phyloP scores from a whole-genome alignment of 2,113 vertebrate species.

The Symphodus melops region DNA sequence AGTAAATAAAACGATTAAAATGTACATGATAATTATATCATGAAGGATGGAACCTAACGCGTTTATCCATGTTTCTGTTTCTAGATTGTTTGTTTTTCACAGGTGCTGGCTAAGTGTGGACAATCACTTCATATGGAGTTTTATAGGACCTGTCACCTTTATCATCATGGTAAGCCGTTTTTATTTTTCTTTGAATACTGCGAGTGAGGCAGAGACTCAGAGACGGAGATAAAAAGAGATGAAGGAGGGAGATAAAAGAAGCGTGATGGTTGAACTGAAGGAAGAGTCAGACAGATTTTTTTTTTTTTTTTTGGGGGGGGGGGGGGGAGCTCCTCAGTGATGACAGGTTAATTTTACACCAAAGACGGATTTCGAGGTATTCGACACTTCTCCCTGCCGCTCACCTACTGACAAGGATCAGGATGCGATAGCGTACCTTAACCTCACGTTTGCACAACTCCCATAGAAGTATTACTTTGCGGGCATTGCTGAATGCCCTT shows the following conservation, averaged over 20 bases:
- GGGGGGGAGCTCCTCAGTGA: constrained; percentile 24
- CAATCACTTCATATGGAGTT: constrained; percentile 99
- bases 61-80: no score
- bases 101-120: constrained; percentile 99
- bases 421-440: constrained; percentile 49
- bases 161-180: constrained; percentile 95
- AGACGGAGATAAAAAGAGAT: constrained; percentile 66
- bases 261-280: constrained; percentile 44
- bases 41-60: constrained; percentile 3
- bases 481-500: constrained; percentile 16
- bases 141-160: constrained; percentile 98
- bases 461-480: constrained; percentile 15
- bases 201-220: constrained; percentile 52
- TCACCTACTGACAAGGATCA: constrained; percentile 56
- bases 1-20: constrained; percentile 10
- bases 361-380: constrained; percentile 49
- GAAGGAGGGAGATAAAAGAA: constrained; percentile 41
- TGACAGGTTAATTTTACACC: constrained; percentile 68
- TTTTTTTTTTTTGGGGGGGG: no score
- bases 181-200: constrained; percentile 56
- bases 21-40: background rate
- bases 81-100: no score
- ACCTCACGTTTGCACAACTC: constrained; percentile 43
- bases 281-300: constrained; percentile 54
- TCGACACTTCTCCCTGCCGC: constrained; percentile 39